A percentile compares a stretch with the other conserved stretches of the same genome.
Evolutionary conservation across 2,113 vertebrate genomes (phyloP).

Genomic region (Dicrurus megarhynchus): DNA sequence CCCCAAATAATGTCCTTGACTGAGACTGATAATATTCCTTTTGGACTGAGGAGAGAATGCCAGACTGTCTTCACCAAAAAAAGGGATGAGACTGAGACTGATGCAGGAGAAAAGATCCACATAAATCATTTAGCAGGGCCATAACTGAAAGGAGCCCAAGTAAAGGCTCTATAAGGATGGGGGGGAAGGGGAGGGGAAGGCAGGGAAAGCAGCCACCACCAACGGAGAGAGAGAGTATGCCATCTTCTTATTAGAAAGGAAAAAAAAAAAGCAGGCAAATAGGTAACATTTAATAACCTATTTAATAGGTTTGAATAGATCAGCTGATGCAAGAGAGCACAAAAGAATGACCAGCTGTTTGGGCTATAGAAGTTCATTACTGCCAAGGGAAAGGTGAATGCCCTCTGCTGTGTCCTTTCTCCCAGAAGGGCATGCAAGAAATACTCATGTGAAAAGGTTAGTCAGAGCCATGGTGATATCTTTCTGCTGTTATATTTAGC

Average conservation of each 20-base stretch:
- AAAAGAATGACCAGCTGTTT: background rate
- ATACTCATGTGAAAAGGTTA: background rate
- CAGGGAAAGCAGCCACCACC: background rate
- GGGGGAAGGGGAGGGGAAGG: no score
- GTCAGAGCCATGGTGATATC: background rate
- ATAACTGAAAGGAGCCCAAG: background rate
- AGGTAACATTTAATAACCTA: no score
- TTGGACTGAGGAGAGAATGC: background rate
- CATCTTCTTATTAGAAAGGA: background rate
- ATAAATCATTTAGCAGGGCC: background rate
- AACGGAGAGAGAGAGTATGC: background rate
- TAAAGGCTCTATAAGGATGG: background rate
- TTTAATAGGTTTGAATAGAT: background rate
- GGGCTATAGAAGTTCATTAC: background rate
- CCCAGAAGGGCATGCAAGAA: background rate
- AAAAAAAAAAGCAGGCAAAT: background rate
- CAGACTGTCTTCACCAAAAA: background rate
- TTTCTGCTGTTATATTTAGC: background rate
- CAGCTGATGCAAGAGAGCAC: background rate
- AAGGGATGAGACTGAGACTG: background rate
- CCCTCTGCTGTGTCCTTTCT: background rate
- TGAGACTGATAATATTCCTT: background rate
- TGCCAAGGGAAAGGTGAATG: background rate
- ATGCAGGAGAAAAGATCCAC: background rate
- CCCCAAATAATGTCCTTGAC: background rate